Conservation (phyloP, 2,888 invertebrate genomes). For the Steromphala cineraria region DNA sequence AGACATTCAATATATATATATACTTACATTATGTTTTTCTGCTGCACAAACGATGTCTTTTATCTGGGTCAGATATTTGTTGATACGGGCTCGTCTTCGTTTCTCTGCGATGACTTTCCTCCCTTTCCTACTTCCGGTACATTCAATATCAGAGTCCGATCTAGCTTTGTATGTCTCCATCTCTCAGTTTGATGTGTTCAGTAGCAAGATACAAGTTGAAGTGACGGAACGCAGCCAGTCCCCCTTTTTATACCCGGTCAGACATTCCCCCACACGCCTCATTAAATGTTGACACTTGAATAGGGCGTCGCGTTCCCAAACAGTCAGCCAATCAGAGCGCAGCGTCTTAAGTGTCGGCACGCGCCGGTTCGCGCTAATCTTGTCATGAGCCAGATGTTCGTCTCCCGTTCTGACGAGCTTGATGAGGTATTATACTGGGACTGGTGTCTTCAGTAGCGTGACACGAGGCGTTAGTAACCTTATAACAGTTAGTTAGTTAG, state of each 20-base stretch:
- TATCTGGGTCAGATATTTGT: constrained; percentile 35
- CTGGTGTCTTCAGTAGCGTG: no score
- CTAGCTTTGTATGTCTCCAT: background rate
- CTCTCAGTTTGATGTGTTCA: background rate
- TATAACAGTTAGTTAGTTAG: no score
- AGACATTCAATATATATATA: no score
- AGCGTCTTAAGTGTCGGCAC: background rate
- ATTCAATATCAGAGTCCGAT: background rate
- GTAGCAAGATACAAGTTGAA: background rate
- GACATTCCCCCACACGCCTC: background rate
- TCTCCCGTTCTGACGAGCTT: background rate
- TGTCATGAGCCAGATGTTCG: background rate
- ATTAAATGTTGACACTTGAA: constrained; percentile 14
- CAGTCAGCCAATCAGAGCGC: constrained; percentile 30
- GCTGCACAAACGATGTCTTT: constrained; percentile 30
- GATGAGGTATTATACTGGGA: background rate
- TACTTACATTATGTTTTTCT: constrained; percentile 29
- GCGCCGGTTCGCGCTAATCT: background rate
- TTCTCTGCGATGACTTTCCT: constrained; percentile 37
- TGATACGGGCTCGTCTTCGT: constrained; percentile 35
- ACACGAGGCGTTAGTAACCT: no score
- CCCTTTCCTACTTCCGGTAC: constrained; percentile 16
- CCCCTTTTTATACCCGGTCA: background rate
- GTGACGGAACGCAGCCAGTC: constrained; percentile 6
- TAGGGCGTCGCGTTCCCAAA: constrained; percentile 20